These are phyloP conservation scores for Nyctibius bracteatus DNA, from an alignment of 2,113 vertebrate species.

Conservation along the genomic window DNA sequence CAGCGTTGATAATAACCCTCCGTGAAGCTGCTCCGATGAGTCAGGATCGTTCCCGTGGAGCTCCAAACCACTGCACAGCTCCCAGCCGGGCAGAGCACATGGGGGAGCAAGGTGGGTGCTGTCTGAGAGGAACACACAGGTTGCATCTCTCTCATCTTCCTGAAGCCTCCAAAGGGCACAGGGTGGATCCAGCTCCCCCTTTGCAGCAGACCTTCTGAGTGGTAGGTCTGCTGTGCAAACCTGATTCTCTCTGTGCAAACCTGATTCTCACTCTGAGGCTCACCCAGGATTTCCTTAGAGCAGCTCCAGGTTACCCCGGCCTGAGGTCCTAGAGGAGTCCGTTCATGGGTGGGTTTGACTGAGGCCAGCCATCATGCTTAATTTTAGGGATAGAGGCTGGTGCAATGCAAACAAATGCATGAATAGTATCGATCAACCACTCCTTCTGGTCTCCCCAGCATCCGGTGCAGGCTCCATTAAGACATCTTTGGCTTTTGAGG, in stretches of 20 bases:
- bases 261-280: not conserved
- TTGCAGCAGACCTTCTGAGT: not conserved
- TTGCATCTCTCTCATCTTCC: not conserved
- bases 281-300: not conserved
- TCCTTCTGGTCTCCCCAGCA: not conserved
- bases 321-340: not conserved
- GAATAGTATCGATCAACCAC: not conserved
- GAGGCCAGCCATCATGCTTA: not conserved
- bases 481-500: not conserved
- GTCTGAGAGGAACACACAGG: not conserved
- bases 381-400: not conserved
- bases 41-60: not conserved
- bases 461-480: not conserved
- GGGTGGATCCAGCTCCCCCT: not conserved
- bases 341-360: not conserved
- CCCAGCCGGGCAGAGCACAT: fast-evolving
- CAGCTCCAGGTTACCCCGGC: not conserved
- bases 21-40: not conserved
- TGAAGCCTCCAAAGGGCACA: not conserved
- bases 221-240: not conserved
- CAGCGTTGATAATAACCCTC: not conserved
- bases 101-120: fast-evolving
- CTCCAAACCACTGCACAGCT: not conserved
- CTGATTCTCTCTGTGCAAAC: too few species aligned
- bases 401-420: not conserved